These are phyloP conservation scores for Echinarachnius parma DNA, from an alignment of 53 echinoderm and acorn worm genomes.

Conservation along the genomic window DNA sequence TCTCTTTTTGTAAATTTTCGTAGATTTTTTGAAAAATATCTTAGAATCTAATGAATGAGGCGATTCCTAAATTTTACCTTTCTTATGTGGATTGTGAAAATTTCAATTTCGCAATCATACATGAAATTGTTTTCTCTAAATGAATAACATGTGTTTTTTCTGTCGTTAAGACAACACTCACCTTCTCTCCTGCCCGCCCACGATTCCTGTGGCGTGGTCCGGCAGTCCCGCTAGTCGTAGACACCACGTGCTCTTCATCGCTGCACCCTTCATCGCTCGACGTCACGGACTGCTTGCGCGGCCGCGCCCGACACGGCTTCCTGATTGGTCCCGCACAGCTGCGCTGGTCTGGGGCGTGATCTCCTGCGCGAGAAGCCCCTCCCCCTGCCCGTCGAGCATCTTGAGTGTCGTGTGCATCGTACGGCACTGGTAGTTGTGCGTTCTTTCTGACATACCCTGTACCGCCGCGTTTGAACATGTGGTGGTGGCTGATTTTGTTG, in stretches of 20 bases:
- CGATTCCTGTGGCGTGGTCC: conserved; percentile 41
- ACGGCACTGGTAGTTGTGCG: conserved; percentile 72
- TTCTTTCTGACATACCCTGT: conserved; percentile 14
- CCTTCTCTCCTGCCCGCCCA: conserved; percentile 88
- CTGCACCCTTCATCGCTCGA: conserved; percentile 53
- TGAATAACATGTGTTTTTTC: too few species aligned
- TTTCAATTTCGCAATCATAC: too few species aligned
- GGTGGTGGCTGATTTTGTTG: too few species aligned
- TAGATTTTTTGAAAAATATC: too few species aligned
- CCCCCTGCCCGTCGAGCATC: conserved; percentile 36
- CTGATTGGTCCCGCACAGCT: conserved; percentile 33
- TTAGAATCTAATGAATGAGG: too few species aligned
- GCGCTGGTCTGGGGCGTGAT: conserved; percentile 2
- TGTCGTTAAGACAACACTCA: too few species aligned
- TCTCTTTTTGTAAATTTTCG: too few species aligned
- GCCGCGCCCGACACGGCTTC: conserved; percentile 56
- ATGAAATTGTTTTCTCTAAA: too few species aligned
- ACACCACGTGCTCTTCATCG: conserved; percentile 40
- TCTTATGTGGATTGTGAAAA: too few species aligned
- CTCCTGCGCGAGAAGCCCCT: conserved; percentile 30
- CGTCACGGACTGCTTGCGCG: conserved; percentile 48
- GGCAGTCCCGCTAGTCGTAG: conserved; percentile 11
- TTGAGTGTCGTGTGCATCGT: conserved; percentile 56
- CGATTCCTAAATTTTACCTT: too few species aligned
- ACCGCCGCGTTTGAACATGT: too few species aligned